Evolutionary conservation across 2,797 vertebrate genomes (phyloP).

Genomic region (Gymnoscopelus microlampas): DNA sequence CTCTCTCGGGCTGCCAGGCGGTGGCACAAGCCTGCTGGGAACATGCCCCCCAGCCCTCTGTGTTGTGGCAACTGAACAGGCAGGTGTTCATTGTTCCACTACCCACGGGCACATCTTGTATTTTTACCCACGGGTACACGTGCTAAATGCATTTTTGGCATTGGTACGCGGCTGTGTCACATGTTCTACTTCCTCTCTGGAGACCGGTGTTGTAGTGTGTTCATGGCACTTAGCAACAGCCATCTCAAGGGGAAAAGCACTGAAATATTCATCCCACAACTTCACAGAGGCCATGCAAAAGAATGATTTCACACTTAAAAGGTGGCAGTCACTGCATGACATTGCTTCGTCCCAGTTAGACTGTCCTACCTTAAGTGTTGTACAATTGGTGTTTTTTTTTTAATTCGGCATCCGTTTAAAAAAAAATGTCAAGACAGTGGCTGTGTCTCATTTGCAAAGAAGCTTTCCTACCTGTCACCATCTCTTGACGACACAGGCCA

Average conservation of each 20-base stretch:
- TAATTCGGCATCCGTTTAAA: too few relatives aligned
- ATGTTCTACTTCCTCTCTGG: slow-evolving; percentile 43
- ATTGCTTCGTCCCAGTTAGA: slow-evolving; percentile 16
- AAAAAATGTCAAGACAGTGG: too few relatives aligned
- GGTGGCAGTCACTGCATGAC: slow-evolving; percentile 26
- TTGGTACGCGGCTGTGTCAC: slow-evolving; percentile 36
- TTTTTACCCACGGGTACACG: slow-evolving; percentile 60
- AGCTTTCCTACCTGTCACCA: too few relatives aligned
- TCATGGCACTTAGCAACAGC: slow-evolving; percentile 38
- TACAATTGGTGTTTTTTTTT: too few relatives aligned
- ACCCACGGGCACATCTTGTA: slow-evolving; percentile 51
- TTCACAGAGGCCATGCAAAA: slow-evolving; percentile 30
- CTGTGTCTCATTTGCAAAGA: too few relatives aligned
- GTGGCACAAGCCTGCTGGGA: slow-evolving; percentile 24
- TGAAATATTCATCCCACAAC: neutral
- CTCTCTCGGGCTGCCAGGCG: slow-evolving; percentile 13
- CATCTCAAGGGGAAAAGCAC: slow-evolving; percentile 18
- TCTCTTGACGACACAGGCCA: too few relatives aligned
- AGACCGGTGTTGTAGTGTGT: slow-evolving; percentile 34
- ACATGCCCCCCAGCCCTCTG: slow-evolving; percentile 39
- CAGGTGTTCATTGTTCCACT: slow-evolving; percentile 65
- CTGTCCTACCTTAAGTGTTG: too few relatives aligned
- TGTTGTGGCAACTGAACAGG: slow-evolving; percentile 46
- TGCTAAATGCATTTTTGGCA: slow-evolving; percentile 62
- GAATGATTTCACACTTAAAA: slow-evolving; percentile 43